These are phyloP conservation scores for Trachelus tabidus DNA, from an alignment of 2,888 invertebrate species.

Conservation along the genomic window DNA sequence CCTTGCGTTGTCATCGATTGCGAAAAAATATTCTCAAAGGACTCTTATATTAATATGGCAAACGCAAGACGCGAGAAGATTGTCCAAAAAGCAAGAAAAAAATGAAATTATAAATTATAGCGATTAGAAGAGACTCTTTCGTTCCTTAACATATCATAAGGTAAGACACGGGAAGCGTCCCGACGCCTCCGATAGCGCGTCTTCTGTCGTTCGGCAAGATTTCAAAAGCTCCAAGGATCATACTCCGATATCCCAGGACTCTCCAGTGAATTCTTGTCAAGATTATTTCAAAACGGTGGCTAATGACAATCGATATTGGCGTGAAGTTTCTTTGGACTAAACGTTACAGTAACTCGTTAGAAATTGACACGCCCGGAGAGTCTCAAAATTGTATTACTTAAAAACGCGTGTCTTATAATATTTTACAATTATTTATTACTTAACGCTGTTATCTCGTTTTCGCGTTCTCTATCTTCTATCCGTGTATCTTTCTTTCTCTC, in stretches of 20 bases:
- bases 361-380: background rate
- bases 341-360: background rate
- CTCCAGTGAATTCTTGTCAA: slow-evolving; percentile 24
- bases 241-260: background rate
- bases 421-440: background rate
- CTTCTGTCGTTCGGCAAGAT: background rate
- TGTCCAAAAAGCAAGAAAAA: slow-evolving; percentile 13
- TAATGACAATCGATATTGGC: slow-evolving; percentile 44
- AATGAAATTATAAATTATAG: slow-evolving; percentile 12
- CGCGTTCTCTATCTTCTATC: background rate
- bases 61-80: slow-evolving; percentile 3
- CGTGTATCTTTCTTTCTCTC: background rate
- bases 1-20: background rate
- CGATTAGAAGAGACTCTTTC: slow-evolving; percentile 27
- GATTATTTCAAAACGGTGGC: slow-evolving; percentile 15
- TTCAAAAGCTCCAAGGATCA: background rate
- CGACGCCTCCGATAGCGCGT: slow-evolving; percentile 4
- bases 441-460: background rate
- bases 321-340: slow-evolving; percentile 31
- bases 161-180: slow-evolving; percentile 31
- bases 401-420: background rate
- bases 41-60: slow-evolving; percentile 6
- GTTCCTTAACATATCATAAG: slow-evolving; percentile 54
- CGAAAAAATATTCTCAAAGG: slow-evolving; percentile 9
- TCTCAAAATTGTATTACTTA: background rate